phyloP scores from a whole-genome alignment of 2,113 vertebrate species.

The Proterorhinus semilunaris region DNA sequence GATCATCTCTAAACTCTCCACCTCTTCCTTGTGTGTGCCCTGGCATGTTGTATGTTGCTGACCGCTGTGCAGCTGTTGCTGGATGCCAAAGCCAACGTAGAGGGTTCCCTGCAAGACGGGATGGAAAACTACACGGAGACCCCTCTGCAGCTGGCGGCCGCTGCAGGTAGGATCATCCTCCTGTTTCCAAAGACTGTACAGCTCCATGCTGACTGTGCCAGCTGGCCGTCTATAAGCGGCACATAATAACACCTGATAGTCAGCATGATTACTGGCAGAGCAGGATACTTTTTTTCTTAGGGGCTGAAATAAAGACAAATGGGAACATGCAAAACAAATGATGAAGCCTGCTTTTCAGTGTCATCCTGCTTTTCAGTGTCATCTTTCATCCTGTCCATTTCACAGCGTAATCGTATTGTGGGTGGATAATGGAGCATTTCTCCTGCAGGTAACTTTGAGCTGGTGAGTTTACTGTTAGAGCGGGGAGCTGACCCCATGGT shows the following conservation, averaged over 20 bases:
- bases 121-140: conserved; percentile 99
- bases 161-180: conserved; percentile 81
- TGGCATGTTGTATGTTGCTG: conserved; percentile 6
- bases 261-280: conserved; percentile 31
- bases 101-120: conserved; percentile 93
- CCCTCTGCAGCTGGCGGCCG: conserved; percentile 91
- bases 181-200: conserved; percentile 17
- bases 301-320: conserved; percentile 35
- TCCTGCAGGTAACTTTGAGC: conserved; percentile 93
- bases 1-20: conserved; percentile 1
- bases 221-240: conserved; percentile 21
- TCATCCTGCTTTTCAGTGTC: conserved; percentile 1
- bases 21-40: not conserved
- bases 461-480: conserved; percentile 95
- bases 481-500: conserved; percentile 93
- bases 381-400: conserved; percentile 15
- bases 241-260: conserved; percentile 36
- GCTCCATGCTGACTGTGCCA: conserved; percentile 18
- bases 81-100: conserved; percentile 92
- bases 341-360: not conserved
- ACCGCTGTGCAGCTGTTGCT: conserved; percentile 84
- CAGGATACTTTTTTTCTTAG: conserved; percentile 13
- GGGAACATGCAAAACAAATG: conserved; percentile 21
- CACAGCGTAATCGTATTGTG: not conserved
- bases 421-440: not conserved